phyloP scores from a whole-genome alignment of 2,888 invertebrate species.

The Sclerodermus sp. region DNA sequence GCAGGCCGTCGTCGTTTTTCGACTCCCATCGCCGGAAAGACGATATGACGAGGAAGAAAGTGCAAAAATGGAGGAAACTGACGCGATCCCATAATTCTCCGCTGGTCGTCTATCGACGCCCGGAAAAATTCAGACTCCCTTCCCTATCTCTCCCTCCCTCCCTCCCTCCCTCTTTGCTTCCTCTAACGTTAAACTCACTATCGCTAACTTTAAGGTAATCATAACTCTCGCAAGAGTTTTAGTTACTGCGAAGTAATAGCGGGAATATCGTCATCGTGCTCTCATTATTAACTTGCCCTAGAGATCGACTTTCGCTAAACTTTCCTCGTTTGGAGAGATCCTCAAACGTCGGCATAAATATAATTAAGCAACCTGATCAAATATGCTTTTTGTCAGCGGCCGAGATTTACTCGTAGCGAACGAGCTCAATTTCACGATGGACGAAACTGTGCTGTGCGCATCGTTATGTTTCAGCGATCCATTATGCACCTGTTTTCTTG shows the following conservation, averaged over 20 bases:
- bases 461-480: no score
- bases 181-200: no score
- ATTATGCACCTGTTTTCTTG: no score
- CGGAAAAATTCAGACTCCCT: conserved; percentile 2
- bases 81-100: no score
- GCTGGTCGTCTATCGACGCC: background rate
- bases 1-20: conserved; percentile 10
- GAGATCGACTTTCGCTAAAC: no score
- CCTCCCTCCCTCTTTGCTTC: no score
- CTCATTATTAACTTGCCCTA: conserved; percentile 3
- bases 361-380: no score
- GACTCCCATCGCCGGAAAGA: conserved; percentile 17
- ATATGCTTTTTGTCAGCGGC: no score
- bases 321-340: no score
- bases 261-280: conserved; percentile 6
- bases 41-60: conserved; percentile 17
- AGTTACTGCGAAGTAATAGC: conserved; percentile 23
- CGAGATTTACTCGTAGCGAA: background rate
- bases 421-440: no score
- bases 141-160: conserved; percentile 7
- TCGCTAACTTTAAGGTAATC: conserved; percentile 24
- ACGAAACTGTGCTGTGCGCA: no score
- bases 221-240: conserved; percentile 25
- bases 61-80: conserved; percentile 1
- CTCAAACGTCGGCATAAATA: no score